Evolutionary conservation across 2,888 invertebrate species (phyloP).

Genomic region (Panorpa germanica): DNA sequence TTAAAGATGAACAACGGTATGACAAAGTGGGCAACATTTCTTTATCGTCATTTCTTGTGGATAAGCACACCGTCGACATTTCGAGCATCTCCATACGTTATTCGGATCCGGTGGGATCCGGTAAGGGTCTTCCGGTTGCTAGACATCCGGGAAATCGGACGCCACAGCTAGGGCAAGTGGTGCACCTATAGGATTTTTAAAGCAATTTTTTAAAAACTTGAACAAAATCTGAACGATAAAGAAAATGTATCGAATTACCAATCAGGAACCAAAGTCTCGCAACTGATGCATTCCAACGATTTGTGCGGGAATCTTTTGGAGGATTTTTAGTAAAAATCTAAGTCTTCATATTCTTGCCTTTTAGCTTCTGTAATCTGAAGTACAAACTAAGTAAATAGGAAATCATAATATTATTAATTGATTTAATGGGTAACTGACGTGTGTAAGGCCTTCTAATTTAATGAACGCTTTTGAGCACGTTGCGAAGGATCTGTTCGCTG

Average conservation of each 20-base stretch:
- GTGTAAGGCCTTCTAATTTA: constrained; percentile 60
- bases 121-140: constrained; percentile 63
- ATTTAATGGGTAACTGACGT: too few species aligned
- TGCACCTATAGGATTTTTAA: constrained; percentile 41
- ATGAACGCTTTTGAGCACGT: constrained; percentile 90
- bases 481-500: constrained; percentile 38
- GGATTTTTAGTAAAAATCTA: constrained; percentile 80
- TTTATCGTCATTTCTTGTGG: constrained; percentile 67
- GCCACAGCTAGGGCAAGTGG: constrained; percentile 59
- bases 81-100: constrained; percentile 60
- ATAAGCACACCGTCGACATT: constrained; percentile 67
- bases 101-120: constrained; percentile 35
- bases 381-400: too few species aligned
- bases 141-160: constrained; percentile 64
- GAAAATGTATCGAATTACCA: constrained; percentile 36
- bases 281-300: constrained; percentile 65
- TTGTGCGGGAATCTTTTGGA: constrained; percentile 56
- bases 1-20: constrained; percentile 33
- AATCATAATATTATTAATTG: too few species aligned
- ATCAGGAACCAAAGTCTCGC: constrained; percentile 61
- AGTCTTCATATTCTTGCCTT: constrained; percentile 48
- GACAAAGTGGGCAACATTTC: constrained; percentile 82
- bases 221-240: constrained; percentile 1
- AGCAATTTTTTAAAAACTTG: constrained; percentile 9
- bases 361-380: constrained; percentile 18